Base-by-base conservation (phyloP, 1,140 invertebrate species). In the Pseudobourletiella spinata region DNA sequence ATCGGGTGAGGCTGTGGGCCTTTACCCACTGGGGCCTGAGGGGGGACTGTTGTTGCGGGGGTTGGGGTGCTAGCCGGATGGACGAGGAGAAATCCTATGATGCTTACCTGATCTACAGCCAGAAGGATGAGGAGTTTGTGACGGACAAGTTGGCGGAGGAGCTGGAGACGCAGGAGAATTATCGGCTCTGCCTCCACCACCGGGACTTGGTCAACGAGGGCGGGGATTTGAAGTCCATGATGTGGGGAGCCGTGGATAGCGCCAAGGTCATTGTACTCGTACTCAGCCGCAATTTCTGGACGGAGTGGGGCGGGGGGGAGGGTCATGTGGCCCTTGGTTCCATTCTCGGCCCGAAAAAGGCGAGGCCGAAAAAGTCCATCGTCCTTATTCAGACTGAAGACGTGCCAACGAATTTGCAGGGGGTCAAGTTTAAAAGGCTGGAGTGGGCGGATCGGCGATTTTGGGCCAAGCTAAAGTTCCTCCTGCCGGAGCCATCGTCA, bases 241-340 rank as follows among this genome's bases (percentile, higher is more conserved):
- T 69, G 64, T 48, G 58, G 14, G 55, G 59, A 25, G 64, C 67
- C 1, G 28, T 66, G 18, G 64, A 69, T 6, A 66, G 58, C 50
- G 43, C 58, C 11, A 69, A 69, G 58, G 57, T 87, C 60, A 83
- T 91, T 39, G 82, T 93, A 39, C 76, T 93, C 55, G 83, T 92
- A n/a, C 76, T 91, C 39, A 89, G 88, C 1, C 80, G 88, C 61
- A 89, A 91, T 75, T 89, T 93, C 70, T 76, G 91, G 60, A 87
- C 89, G 73, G 89, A 93, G 72, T 93, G 89, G 89, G 85, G 87
- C 25, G 80, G 87, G 22, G 88, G 85, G 71, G 89, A 93, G 74
- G 86, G 90, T 70, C 83, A 88, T 25, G 86, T 86, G 69, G 88
- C 88, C 16, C 77, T 91, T 51, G 89, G 92, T 75, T 89, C 94